Base-by-base conservation (phyloP, 2,113 vertebrate species). In the Phrynosoma blainvillii region DNA sequence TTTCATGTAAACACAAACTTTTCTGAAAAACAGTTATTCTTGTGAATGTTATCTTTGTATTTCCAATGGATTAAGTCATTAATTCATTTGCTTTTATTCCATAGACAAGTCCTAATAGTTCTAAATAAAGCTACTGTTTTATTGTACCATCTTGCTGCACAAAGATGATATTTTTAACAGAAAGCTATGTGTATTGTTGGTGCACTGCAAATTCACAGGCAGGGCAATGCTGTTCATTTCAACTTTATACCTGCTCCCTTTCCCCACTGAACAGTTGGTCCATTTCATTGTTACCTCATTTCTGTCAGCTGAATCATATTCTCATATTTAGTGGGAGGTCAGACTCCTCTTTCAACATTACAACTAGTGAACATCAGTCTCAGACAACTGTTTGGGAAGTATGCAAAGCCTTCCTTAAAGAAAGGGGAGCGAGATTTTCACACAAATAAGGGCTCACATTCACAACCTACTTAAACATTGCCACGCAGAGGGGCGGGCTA, bases 251-350 rank as follows among this genome's bases (percentile, higher is more conserved):
- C 32, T 23, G 59, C 14, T n/a, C 47, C 47, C 21, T 36, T 56
- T 20, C 8, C 32, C 27, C 62, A 4, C 16, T 36, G 20, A 79
- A 79, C n/a, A 59, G 23, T 30, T 88, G 36, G 21, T 3, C 89
- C 54, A 88, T 59, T 78, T 52, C 54, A 11, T 40, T 82, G 87
- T 84, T 23, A n/a, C 42, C 1, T 30, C 14, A 70, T 32, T 81
- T 89, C 21, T 80, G 78, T 20, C 66, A 42, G 78, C 0, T 11
- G 5, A 91, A 87, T 40, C 16, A 42, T 47, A 12, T 86, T 23
- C 27, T 92, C 80, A 54, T 73, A 3, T 85, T 87, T 83, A 76
- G 21, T 21, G 27, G 16, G 23, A 80, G 77, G 52, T 59, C 32
- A 87, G 27, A 73, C 52, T 71, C 14, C 68, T 36, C 42, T 73